Evolutionary conservation across 2,113 vertebrate species (phyloP), one percentile per base, ranked within the genome.

Genomic region (Dipodomys ordii): DNA sequence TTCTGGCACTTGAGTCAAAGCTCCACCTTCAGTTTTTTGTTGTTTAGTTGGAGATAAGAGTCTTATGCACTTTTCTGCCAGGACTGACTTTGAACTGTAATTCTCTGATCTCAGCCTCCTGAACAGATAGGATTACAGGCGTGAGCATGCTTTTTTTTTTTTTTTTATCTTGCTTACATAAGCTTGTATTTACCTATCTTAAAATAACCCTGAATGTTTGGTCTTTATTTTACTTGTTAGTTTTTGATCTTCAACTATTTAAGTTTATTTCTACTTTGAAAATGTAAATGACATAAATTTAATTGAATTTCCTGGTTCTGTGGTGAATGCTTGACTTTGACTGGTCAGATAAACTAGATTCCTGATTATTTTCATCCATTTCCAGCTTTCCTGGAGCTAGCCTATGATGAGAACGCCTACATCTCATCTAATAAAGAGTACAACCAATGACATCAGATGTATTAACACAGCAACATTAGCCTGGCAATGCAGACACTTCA

Each of bases 351-450:
- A 35, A 79, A 88, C 35, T 88, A 32, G 64, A 88, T n/a, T 1
- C 46, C 23, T 72, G 53, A 68, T 92, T 77, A 78, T 44, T 92
- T 93, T 92, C 18, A 91, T 87, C 62, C 57, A 39, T 39, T 3
- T 39, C 2, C 22, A 83, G 9, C 12, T 92, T 35, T 49, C 5
- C 39, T 39, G 39, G 39, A 39, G 39, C 39, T 39, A 39, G 39
- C 39, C 39, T 39, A 39, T 39, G 39, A 39, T 39, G 39, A 39
- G 39, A 39, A 39, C 39, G 1, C 39, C 39, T 39, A 39, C 39
- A 39, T 39, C 39, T 39, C 39, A 39, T 39, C 39, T 39, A 39
- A 39, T 39, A 39, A 39, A 39, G 39, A 39, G 39, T 39, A 39
- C 39, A 39, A 39, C 39, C 39, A 39, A 39, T 39, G 5, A 39